Percentiles rank a stretch among this genome's conserved stretches.
Evolutionary conservation across 2,888 invertebrate species (phyloP).

Genomic region (Lasioglossum marginatum): DNA sequence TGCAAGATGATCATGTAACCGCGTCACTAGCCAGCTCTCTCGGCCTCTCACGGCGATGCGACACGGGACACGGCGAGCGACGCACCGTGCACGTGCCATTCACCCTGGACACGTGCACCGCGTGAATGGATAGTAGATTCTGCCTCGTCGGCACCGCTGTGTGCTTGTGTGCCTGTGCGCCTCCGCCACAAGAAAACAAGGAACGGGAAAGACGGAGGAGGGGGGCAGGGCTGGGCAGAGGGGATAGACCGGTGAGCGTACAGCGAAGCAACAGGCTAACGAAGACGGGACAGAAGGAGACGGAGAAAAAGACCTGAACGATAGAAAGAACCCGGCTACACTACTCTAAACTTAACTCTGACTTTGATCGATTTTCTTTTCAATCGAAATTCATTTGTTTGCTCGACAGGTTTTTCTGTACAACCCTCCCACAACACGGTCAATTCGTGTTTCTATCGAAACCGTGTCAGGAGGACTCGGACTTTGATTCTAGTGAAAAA

Average conservation of each 20-base stretch:
- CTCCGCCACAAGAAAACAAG: constrained; percentile 44
- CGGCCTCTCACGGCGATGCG: constrained; percentile 37
- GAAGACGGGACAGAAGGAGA: constrained; percentile 13
- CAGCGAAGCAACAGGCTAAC: constrained; percentile 69
- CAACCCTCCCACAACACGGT: no score
- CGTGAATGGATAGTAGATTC: constrained; percentile 66
- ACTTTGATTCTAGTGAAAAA: no score
- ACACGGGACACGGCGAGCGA: constrained; percentile 37
- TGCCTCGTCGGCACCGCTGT: constrained; percentile 44
- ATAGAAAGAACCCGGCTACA: background rate
- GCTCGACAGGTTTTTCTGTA: background rate
- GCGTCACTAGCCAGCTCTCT: constrained; percentile 41
- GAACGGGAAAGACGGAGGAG: constrained; percentile 35
- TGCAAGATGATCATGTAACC: constrained; percentile 24
- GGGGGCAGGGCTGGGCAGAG: background rate
- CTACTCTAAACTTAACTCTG: background rate
- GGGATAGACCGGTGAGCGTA: constrained; percentile 29
- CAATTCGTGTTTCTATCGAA: no score
- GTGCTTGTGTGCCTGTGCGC: background rate
- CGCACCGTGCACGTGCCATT: constrained; percentile 71
- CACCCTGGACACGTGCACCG: constrained; percentile 73
- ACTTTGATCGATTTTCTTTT: background rate
- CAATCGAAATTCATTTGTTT: background rate
- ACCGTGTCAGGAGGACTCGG: no score
- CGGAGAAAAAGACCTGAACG: background rate